Conservation (phyloP, 2,113 vertebrate species). For the Oreocharis arfaki region DNA sequence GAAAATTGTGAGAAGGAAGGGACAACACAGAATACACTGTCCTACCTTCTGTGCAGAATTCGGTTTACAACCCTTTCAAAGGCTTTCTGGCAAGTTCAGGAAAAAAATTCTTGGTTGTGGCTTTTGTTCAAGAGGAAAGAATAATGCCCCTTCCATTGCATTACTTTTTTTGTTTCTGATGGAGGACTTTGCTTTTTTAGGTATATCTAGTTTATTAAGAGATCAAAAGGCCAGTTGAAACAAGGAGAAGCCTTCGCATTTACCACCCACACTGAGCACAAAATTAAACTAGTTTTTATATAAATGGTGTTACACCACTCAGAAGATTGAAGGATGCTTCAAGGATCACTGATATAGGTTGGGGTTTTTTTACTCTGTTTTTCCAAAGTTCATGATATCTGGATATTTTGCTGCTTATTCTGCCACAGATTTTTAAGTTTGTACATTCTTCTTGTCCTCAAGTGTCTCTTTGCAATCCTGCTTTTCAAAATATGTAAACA, state of each 20-base stretch:
- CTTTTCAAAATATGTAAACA: conserved; percentile 52
- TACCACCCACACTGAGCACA: conserved; percentile 3
- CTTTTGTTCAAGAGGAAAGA: background rate
- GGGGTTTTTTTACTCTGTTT: background rate
- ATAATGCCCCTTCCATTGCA: background rate
- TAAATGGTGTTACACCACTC: background rate
- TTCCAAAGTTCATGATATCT: background rate
- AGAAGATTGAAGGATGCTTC: background rate
- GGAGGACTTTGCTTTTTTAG: conserved; percentile 19
- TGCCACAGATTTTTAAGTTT: conserved; percentile 1
- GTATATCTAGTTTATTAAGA: conserved; percentile 32
- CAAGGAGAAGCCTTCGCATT: background rate
- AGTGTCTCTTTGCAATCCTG: conserved; percentile 28
- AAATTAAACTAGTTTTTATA: background rate
- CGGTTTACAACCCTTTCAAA: background rate
- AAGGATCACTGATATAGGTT: background rate
- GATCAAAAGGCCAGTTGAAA: conserved; percentile 19
- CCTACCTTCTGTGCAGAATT: background rate
- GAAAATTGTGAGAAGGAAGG: background rate
- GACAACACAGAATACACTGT: background rate
- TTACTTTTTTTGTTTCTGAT: background rate
- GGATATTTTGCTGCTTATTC: background rate
- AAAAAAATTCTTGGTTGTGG: background rate
- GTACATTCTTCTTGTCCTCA: conserved; percentile 48
- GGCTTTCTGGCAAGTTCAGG: background rate